phyloP scores from a whole-genome alignment of 23 tunicate species.

The Halocynthia aurantium region DNA sequence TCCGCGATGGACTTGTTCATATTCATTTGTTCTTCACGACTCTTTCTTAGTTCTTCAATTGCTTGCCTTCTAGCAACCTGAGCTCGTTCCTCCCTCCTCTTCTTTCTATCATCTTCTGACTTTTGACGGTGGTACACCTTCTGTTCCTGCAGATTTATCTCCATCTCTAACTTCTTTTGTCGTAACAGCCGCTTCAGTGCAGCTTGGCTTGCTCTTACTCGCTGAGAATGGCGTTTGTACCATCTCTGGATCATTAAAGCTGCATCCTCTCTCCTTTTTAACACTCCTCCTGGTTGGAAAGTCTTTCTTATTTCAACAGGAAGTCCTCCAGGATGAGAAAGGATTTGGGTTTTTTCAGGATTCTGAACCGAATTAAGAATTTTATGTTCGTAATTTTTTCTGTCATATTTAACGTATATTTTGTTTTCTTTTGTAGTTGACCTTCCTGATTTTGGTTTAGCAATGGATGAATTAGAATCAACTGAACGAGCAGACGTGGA shows the following conservation, averaged over 20 bases:
- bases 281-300: background rate
- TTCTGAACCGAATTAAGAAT: background rate
- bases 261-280: slow-evolving; percentile 24
- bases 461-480: background rate
- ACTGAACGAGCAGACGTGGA: slow-evolving; percentile 5
- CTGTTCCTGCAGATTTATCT: slow-evolving; percentile 30
- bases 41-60: slow-evolving; percentile 57
- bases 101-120: slow-evolving; percentile 62
- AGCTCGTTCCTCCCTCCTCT: slow-evolving; percentile 48
- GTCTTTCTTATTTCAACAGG: background rate
- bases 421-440: no score
- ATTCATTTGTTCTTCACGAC: slow-evolving; percentile 41
- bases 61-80: slow-evolving; percentile 68
- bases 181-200: slow-evolving; percentile 52
- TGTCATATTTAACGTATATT: no score
- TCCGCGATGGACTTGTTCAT: slow-evolving; percentile 34
- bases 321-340: background rate
- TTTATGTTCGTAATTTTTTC: no score
- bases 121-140: slow-evolving; percentile 35
- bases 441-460: background rate
- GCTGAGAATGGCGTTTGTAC: slow-evolving; percentile 42
- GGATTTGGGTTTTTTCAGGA: background rate
- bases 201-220: slow-evolving; percentile 44
- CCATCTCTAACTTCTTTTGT: slow-evolving; percentile 60
- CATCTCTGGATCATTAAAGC: slow-evolving; percentile 54